Evolutionary conservation across 2,888 invertebrate species (phyloP), one percentile per base, ranked within the genome.

Genomic region (Drosophila phalerata): DNA sequence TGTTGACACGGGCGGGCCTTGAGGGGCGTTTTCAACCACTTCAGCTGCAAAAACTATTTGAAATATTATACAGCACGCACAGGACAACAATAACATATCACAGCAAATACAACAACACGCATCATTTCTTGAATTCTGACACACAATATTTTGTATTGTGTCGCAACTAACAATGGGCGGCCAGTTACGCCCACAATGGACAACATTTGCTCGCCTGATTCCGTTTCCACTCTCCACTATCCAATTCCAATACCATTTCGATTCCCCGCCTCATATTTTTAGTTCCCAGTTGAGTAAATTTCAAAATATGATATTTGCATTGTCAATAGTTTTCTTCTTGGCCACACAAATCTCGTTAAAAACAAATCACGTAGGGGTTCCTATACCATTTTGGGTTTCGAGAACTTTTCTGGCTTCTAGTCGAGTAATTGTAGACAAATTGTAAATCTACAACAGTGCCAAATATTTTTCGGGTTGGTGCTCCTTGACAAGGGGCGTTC

Each of bases 251-350:
- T 32, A 11, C 32, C 28, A 25, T 17, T 28, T 28, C 28, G 28
- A 28, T 28, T 8, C 28, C 28, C 28, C 28, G 28, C 28, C 28
- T 28, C 28, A 28, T 28, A 28, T 5, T 28, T 28, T 28, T 17
- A 11, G 34, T 49, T 30, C 34, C 37, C 66, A 55, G 58, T 49
- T 48, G 69, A 72, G 68, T 69, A 72, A 85, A 75, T 78, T 81
- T 60, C 69, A 68, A 68, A 89, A 85, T 71, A 66, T 49, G 65
- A 79, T 73, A 89, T 89, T 88, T 89, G 88, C 85, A 89, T 85
- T 85, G 89, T 89, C 85, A 85, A 85, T 85, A 85, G 89, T 88
- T 85, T 71, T 70, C 55, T 49, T 65, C 5, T 30, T 75, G 68
- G 5, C 11, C 55, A 38, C 30, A 38, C 38, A 68, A 70, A 83